Evolutionary conservation across 2,797 vertebrate species (phyloP).

Genomic region (Capromys pilorides): DNA sequence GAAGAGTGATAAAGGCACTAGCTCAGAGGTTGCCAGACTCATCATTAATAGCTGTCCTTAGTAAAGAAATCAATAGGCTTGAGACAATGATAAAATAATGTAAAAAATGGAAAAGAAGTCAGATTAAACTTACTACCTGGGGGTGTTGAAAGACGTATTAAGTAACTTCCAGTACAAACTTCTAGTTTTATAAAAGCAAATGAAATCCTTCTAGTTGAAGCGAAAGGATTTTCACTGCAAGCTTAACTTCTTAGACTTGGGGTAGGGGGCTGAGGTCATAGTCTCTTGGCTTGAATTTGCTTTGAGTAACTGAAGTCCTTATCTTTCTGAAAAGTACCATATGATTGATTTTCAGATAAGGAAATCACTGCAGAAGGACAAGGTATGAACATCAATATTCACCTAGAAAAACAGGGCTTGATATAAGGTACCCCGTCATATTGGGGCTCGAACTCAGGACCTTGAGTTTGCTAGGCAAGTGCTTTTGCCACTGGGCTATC

Average conservation of each 20-base stretch:
- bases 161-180: not conserved
- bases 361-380: not conserved
- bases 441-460: no score
- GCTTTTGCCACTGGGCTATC: no score
- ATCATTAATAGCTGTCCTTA: not conserved
- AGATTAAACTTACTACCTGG: not conserved
- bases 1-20: not conserved
- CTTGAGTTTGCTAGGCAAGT: no score
- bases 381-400: not conserved
- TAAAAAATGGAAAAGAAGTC: not conserved
- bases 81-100: slow-evolving; percentile 33
- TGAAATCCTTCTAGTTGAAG: not conserved
- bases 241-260: not conserved
- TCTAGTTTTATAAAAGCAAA: not conserved
- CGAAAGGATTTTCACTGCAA: not conserved
- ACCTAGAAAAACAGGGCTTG: not conserved
- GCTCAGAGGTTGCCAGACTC: not conserved
- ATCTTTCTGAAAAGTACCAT: not conserved
- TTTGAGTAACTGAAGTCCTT: not conserved
- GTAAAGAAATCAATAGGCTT: slow-evolving; percentile 9
- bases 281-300: slow-evolving; percentile 9
- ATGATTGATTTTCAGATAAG: not conserved
- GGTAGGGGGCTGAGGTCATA: not conserved
- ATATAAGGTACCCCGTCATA: not conserved
- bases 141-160: not conserved